Evolutionary conservation across 2,113 vertebrate species (phyloP).

Genomic region (Pseudorectes ferrugineus): DNA sequence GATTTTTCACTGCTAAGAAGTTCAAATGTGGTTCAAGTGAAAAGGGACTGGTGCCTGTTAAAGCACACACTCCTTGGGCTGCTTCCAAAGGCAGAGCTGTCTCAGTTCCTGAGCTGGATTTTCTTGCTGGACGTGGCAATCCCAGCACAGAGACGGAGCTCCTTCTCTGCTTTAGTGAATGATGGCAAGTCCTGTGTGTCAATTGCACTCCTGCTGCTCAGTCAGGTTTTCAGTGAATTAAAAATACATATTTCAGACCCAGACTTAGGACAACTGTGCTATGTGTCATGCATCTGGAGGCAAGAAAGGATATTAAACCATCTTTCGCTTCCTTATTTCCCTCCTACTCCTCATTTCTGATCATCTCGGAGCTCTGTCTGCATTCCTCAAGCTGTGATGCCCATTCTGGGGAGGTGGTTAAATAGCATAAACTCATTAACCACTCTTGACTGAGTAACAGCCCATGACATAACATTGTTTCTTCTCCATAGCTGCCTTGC

Average conservation of each 20-base stretch:
- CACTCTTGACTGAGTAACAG: neutral
- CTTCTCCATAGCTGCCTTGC: neutral
- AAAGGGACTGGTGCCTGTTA: neutral
- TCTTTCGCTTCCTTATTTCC: neutral
- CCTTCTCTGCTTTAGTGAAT: neutral
- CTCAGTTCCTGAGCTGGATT: neutral
- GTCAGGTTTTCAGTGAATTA: neutral
- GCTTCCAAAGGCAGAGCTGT: neutral
- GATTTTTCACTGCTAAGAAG: neutral
- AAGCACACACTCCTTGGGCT: accelerated
- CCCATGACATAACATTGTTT: neutral
- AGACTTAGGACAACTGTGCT: neutral
- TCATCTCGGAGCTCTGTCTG: neutral
- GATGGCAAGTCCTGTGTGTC: neutral
- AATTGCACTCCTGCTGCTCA: neutral
- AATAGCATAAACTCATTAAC: neutral
- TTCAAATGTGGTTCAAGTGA: constrained; percentile 24
- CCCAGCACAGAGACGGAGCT: neutral
- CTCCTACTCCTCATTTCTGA: neutral
- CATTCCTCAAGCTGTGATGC: neutral
- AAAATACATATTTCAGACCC: neutral
- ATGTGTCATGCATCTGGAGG: neutral
- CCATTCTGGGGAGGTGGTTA: neutral
- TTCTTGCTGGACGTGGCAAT: neutral
- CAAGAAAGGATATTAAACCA: neutral